Conservation (phyloP, 2,113 vertebrate genomes). For the Dolichallabes microphthalmus region DNA sequence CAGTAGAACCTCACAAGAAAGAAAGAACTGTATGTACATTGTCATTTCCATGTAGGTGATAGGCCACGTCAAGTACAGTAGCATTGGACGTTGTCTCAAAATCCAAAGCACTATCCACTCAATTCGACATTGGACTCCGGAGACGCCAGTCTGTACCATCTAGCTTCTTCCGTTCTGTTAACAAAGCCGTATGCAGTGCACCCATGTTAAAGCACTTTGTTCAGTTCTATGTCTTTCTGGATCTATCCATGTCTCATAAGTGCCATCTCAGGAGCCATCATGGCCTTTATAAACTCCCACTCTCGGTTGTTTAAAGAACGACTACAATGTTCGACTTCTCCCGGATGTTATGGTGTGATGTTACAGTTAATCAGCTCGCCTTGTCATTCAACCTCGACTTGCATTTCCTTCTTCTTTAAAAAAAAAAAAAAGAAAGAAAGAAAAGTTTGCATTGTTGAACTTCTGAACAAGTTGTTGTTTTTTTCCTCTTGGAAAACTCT, state of each 20-base stretch:
- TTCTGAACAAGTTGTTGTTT: not conserved
- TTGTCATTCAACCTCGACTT: not conserved
- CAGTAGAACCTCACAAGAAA: not conserved
- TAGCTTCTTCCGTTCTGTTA: not conserved
- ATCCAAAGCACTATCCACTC: not conserved
- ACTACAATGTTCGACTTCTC: not conserved
- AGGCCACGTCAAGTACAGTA: not conserved
- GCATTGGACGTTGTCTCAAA: not conserved
- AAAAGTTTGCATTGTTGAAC: slow-evolving; percentile 12
- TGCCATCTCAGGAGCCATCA: not conserved
- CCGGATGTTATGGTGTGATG: not conserved
- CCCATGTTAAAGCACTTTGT: not conserved
- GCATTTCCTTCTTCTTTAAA: not conserved
- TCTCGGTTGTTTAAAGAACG: not conserved
- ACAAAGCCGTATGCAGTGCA: not conserved
- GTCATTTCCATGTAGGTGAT: not conserved
- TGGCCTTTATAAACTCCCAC: not conserved
- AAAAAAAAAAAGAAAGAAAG: not conserved
- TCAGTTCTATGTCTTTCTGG: not conserved
- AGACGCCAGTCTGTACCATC: not conserved
- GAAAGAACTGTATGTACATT: not conserved
- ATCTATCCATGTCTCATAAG: not conserved
- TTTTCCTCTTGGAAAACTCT: slow-evolving; percentile 1
- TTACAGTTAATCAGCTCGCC: not conserved
- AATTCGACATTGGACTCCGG: not conserved